A percentile compares a stretch with the other conserved stretches of the same genome.
Conservation (phyloP, 2,113 vertebrate species). For the Penelope pileata region DNA sequence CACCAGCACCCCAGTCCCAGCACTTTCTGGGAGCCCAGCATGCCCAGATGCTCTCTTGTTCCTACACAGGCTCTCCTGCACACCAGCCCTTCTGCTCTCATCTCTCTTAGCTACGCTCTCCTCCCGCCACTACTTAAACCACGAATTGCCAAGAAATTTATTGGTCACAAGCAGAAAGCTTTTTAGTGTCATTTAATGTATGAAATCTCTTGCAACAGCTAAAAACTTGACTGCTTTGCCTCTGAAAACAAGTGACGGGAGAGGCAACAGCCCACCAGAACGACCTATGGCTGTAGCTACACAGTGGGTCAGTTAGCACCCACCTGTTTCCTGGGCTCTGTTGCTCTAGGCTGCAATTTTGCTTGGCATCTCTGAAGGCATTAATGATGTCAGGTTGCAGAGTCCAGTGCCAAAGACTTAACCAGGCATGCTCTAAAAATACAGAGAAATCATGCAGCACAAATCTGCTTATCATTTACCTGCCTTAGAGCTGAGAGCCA, state of each 20-base stretch:
- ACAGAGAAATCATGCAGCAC: neutral
- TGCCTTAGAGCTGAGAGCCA: neutral
- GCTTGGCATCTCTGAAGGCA: neutral
- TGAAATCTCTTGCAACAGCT: neutral
- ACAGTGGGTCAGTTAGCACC: neutral
- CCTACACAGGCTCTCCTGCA: neutral
- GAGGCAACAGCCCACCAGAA: neutral
- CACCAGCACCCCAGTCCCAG: neutral
- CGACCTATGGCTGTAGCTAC: neutral
- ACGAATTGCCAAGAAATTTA: neutral
- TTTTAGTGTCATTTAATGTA: neutral
- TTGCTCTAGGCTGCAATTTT: neutral
- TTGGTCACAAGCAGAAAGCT: neutral
- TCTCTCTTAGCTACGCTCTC: neutral
- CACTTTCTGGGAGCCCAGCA: neutral
- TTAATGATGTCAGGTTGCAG: neutral
- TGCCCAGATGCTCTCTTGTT: neutral
- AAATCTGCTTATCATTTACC: neutral
- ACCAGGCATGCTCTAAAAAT: neutral
- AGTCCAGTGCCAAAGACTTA: neutral
- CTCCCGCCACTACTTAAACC: neutral
- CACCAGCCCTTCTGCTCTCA: neutral
- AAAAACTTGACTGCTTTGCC: neutral
- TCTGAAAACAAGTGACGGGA: neutral
- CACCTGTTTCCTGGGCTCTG: neutral